Evolutionary conservation across 1,140 invertebrate species (phyloP).

Genomic region (Bombus pyrosoma): DNA sequence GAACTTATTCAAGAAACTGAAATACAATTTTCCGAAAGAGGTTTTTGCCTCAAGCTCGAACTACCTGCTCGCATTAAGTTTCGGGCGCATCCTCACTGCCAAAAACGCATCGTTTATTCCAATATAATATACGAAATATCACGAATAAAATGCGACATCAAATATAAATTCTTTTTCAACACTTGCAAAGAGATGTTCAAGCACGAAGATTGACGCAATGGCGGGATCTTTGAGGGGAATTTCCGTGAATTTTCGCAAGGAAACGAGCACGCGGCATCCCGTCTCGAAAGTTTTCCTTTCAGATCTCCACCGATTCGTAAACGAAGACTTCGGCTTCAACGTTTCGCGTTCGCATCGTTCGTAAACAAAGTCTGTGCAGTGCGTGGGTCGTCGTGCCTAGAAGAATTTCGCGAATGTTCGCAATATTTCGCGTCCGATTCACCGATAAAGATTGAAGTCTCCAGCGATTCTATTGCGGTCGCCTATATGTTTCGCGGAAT

Average conservation of each 20-base stretch:
- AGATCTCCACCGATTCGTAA: conserved; percentile 29
- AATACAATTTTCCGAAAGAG: no score
- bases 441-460: neutral
- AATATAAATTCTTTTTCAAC: conserved; percentile 33
- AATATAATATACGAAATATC: neutral
- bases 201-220: neutral
- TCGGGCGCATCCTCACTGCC: no score
- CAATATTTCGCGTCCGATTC: neutral
- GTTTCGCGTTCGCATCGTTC: neutral
- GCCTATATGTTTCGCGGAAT: conserved; percentile 12
- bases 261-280: conserved; percentile 45
- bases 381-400: conserved; percentile 3
- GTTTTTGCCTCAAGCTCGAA: no score
- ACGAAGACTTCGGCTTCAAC: conserved; percentile 3
- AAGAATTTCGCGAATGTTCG: conserved; percentile 15
- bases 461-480: neutral
- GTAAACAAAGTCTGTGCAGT: conserved; percentile 6
- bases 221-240: conserved; percentile 12
- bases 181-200: conserved; percentile 11
- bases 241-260: conserved; percentile 10
- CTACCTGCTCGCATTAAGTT: no score
- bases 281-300: conserved; percentile 30
- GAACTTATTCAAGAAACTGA: no score
- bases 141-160: neutral
- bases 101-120: no score